Percentiles rank a stretch among this genome's conserved stretches.
phyloP scores from a whole-genome alignment of 2,888 invertebrate species.

The Onchidella celtica region DNA sequence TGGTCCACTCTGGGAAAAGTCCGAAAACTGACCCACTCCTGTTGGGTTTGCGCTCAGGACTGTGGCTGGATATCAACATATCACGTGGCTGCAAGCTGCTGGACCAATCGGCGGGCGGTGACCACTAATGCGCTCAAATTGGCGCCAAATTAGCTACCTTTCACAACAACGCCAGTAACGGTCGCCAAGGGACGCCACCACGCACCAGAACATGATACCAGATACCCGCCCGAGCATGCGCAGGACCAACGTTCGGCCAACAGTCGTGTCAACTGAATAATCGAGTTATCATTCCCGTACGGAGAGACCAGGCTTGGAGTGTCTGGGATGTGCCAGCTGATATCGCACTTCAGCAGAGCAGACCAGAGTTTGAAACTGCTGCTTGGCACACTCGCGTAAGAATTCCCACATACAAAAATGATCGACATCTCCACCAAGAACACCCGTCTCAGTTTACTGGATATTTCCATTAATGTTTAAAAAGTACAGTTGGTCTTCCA shows the following conservation, averaged over 20 bases:
- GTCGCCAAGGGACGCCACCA: slow-evolving; percentile 18
- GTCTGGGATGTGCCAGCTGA: too few species aligned
- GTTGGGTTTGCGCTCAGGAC: slow-evolving; percentile 10
- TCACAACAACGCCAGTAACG: slow-evolving; percentile 21
- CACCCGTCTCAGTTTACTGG: too few species aligned
- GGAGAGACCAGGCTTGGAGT: too few species aligned
- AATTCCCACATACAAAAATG: too few species aligned
- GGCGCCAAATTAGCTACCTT: slow-evolving; percentile 51
- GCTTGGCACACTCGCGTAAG: too few species aligned
- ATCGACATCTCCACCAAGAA: too few species aligned
- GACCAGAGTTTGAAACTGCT: too few species aligned
- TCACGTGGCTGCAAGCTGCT: slow-evolving; percentile 46
- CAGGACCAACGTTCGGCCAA: slow-evolving; percentile 11
- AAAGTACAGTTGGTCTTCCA: too few species aligned
- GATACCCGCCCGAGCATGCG: slow-evolving; percentile 17
- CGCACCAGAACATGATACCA: slow-evolving; percentile 22
- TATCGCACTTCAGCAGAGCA: too few species aligned
- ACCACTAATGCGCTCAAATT: slow-evolving; percentile 49
- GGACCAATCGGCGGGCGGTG: slow-evolving; percentile 32
- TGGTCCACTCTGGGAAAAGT: not conserved
- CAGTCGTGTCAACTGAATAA: slow-evolving; percentile 45
- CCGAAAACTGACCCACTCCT: not conserved
- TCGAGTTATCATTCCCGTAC: slow-evolving; percentile 33
- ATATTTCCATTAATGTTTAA: too few species aligned
- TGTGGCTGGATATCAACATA: slow-evolving; percentile 31